Percentiles rank a stretch among this genome's conserved stretches.
These are phyloP conservation scores for Pandemis cinnamomeana DNA, from an alignment of 2,888 invertebrate species.

Conservation along the genomic window DNA sequence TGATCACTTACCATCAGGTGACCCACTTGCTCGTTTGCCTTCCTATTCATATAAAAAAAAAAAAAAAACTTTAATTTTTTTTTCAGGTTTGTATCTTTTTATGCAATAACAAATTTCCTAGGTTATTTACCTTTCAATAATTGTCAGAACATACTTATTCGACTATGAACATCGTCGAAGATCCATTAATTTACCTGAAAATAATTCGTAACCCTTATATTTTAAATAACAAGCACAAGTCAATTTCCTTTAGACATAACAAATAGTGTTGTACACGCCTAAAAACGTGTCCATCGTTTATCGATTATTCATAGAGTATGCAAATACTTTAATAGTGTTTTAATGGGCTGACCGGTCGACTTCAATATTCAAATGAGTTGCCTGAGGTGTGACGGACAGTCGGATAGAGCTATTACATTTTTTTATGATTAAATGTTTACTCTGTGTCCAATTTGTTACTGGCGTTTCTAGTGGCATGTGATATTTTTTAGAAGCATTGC, in stretches of 20 bases:
- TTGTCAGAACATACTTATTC: no score
- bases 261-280: conserved; percentile 60
- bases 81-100: no score
- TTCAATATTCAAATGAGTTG: conserved; percentile 57
- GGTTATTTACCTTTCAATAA: no score
- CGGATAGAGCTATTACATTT: conserved; percentile 40
- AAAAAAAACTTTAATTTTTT: no score
- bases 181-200: no score
- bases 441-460: conserved; percentile 19
- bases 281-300: conserved; percentile 47
- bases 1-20: no score
- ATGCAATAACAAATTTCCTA: no score
- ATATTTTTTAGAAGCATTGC: neutral
- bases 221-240: no score
- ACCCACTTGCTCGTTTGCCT: no score
- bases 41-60: no score
- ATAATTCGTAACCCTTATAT: no score
- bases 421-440: conserved; percentile 29
- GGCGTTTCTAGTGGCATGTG: neutral
- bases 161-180: no score
- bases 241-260: neutral
- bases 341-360: conserved; percentile 73
- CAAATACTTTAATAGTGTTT: conserved; percentile 76
- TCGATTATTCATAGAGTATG: conserved; percentile 77
- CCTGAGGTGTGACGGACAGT: conserved; percentile 42